phyloP scores from a whole-genome alignment of 2,797 vertebrate species.

The Vespertilio murinus region DNA sequence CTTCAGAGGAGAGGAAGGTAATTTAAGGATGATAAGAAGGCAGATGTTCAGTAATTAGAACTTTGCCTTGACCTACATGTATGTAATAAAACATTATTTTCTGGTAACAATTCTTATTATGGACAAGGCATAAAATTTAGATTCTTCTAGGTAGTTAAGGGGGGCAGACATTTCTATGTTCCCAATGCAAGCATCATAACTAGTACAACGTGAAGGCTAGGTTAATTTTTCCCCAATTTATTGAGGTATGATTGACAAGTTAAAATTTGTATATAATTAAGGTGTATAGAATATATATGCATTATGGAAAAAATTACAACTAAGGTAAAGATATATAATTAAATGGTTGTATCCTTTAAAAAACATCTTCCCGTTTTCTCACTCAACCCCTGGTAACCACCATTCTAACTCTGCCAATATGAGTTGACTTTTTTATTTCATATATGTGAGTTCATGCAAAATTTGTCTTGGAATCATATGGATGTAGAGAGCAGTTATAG shows the following conservation, averaged over 20 bases:
- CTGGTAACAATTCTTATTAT: background rate
- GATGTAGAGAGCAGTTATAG: too few species aligned
- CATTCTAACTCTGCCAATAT: background rate
- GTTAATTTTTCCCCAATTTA: background rate
- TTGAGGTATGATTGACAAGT: background rate
- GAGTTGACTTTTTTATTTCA: background rate
- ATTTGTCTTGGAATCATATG: too few species aligned
- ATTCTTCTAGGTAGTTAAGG: too few species aligned
- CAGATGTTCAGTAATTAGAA: background rate
- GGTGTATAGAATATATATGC: background rate
- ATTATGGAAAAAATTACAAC: background rate
- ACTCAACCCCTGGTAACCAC: background rate
- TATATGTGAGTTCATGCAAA: background rate
- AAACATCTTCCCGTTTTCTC: background rate
- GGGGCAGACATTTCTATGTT: background rate
- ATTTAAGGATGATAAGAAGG: background rate
- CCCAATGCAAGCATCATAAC: background rate
- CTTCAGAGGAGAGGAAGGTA: background rate
- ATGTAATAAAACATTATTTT: background rate
- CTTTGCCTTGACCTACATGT: background rate
- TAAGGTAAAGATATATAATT: background rate
- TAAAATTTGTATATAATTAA: background rate
- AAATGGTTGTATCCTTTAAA: background rate
- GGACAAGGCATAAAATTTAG: too few species aligned
- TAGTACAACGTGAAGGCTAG: background rate